Evolutionary conservation across 30 jellyfish, hydroid and myxozoan genomes (phyloP).

Genomic region (Cassiopea xamachana): DNA sequence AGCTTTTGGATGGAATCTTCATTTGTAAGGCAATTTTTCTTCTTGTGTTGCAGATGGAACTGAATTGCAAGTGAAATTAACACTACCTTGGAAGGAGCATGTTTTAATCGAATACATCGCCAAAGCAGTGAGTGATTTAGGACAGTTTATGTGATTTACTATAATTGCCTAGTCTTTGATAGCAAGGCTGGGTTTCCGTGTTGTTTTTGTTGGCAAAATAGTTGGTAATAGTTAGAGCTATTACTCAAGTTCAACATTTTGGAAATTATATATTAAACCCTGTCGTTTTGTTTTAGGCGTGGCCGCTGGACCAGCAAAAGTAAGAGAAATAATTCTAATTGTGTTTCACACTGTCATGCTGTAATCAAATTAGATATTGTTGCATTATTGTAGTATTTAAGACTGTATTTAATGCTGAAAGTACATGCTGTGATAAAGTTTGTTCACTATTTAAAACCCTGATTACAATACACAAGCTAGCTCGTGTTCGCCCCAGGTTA

Average conservation of each 20-base stretch:
- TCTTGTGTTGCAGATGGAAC: conserved; percentile 62
- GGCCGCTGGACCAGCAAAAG: conserved; percentile 79
- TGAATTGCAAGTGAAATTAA: conserved; percentile 88
- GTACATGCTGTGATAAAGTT: too few relatives aligned
- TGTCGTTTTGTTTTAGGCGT: conserved; percentile 50
- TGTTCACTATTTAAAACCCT: too few relatives aligned
- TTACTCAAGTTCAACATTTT: background rate
- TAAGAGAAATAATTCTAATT: conserved; percentile 7
- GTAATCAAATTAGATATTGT: background rate
- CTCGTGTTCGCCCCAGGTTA: too few relatives aligned
- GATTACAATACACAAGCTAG: too few relatives aligned
- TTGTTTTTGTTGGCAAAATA: too few relatives aligned
- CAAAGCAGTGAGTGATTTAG: conserved; percentile 81
- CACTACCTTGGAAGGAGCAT: conserved; percentile 97
- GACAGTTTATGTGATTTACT: background rate
- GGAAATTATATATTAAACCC: background rate
- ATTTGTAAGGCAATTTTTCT: too few relatives aligned
- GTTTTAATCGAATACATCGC: conserved; percentile 95
- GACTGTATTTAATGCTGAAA: too few relatives aligned
- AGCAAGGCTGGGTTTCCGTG: background rate
- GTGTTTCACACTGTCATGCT: background rate
- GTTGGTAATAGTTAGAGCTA: too few relatives aligned
- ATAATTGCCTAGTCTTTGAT: background rate
- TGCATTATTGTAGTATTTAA: background rate
- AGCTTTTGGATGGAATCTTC: too few relatives aligned